Conservation (phyloP, 2,113 vertebrate genomes). For the Chaetops frenatus region DNA sequence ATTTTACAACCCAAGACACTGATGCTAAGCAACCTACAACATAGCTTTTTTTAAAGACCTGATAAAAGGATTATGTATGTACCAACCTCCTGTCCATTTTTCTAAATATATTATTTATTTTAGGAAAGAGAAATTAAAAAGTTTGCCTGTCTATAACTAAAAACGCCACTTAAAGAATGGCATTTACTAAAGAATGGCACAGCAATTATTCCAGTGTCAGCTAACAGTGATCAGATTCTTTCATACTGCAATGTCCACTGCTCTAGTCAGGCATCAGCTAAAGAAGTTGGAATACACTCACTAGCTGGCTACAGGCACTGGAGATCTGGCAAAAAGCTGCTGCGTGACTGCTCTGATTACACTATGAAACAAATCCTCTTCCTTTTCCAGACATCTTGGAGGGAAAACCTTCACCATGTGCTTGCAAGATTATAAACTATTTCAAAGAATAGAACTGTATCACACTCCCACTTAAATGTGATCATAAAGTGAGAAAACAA, state of each 20-base stretch:
- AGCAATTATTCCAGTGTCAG: neutral
- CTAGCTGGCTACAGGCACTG: neutral
- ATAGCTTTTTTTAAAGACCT: too few relatives aligned
- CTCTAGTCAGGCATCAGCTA: neutral
- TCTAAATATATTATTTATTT: neutral
- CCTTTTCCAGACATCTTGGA: neutral
- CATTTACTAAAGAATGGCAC: neutral
- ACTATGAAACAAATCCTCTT: neutral
- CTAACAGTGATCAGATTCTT: neutral
- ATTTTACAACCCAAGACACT: too few relatives aligned
- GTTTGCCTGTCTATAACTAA: neutral
- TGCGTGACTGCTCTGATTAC: accelerated
- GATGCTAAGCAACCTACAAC: too few relatives aligned
- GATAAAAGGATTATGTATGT: too few relatives aligned
- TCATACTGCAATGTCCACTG: neutral
- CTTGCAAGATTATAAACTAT: neutral
- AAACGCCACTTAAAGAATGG: neutral
- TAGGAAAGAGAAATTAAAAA: neutral
- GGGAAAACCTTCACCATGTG: neutral
- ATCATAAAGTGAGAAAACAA: neutral
- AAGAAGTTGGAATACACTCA: neutral
- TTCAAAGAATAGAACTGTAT: neutral
- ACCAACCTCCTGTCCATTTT: neutral
- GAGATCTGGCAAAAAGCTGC: neutral
- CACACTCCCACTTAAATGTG: neutral